phyloP scores from a whole-genome alignment of 1,140 invertebrate genomes.

The Aradophagus sp. region DNA sequence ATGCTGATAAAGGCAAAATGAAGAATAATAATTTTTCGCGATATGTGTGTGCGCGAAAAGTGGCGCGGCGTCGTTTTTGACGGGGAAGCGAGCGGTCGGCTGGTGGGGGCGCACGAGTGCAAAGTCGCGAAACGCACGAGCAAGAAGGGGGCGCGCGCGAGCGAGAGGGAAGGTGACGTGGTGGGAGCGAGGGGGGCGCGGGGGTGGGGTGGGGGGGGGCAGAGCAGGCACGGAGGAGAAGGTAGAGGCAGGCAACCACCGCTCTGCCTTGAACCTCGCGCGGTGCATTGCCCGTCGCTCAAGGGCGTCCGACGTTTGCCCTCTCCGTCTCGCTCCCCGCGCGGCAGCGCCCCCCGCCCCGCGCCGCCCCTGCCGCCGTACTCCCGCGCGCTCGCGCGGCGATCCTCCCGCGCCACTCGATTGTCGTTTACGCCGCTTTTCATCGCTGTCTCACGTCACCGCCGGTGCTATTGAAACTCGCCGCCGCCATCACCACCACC shows the following conservation, averaged over 20 bases:
- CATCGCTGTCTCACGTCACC: conserved; percentile 33
- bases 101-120: conserved; percentile 24
- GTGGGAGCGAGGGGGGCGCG: conserved; percentile 17
- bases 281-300: conserved; percentile 76
- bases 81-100: conserved; percentile 18
- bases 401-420: conserved; percentile 47
- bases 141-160: conserved; percentile 13
- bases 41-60: conserved; percentile 19
- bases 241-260: conserved; percentile 68
- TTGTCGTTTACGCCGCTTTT: conserved; percentile 48
- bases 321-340: conserved; percentile 45
- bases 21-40: conserved; percentile 13
- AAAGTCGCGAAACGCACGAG: conserved; percentile 25
- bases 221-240: conserved; percentile 44
- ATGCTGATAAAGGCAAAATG: conserved; percentile 12
- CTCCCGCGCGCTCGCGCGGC: conserved; percentile 28
- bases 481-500: conserved; percentile 20
- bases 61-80: conserved; percentile 17
- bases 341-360: conserved; percentile 27
- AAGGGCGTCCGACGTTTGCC: conserved; percentile 72
- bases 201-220: conserved; percentile 14
- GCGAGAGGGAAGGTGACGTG: conserved; percentile 26
- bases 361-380: conserved; percentile 34
- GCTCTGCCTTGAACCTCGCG: conserved; percentile 75
- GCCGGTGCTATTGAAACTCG: conserved; percentile 23